Percentiles rank a stretch among this genome's conserved stretches.
Conservation (phyloP, 2,797 vertebrate species). For the Pseudopleuronectes americanus region DNA sequence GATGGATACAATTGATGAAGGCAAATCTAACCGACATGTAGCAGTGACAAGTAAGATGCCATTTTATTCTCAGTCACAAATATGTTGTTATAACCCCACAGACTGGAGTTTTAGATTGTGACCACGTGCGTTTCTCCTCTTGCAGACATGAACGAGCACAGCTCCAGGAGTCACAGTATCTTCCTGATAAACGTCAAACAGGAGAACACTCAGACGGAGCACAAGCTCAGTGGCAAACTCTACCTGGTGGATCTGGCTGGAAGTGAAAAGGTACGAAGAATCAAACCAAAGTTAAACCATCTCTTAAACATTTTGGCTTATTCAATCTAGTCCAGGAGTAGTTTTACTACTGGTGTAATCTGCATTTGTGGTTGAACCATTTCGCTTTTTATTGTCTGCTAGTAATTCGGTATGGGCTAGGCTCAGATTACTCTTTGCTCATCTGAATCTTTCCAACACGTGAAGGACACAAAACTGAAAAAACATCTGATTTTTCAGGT, state of each 20-base stretch:
- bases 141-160: slow-evolving; percentile 98
- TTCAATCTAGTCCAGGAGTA: background rate
- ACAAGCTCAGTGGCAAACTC: slow-evolving; percentile 97
- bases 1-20: slow-evolving; percentile 99
- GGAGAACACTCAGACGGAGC: slow-evolving; percentile 97
- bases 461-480: too few relatives aligned
- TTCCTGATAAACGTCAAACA: slow-evolving; percentile 98
- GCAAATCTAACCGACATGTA: slow-evolving; percentile 98
- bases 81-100: background rate
- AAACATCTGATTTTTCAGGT: slow-evolving; percentile 81
- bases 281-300: background rate
- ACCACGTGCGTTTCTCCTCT: background rate
- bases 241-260: slow-evolving; percentile 98
- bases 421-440: background rate
- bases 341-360: too few relatives aligned
- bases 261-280: slow-evolving; percentile 91
- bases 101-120: background rate
- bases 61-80: accelerated
- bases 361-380: background rate
- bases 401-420: background rate
- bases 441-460: background rate
- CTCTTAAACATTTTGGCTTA: accelerated
- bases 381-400: background rate
- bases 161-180: slow-evolving; percentile 98
- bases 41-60: slow-evolving; percentile 94